phyloP scores from a whole-genome alignment of 2,888 invertebrate genomes.

The Xylota sylvarum region DNA sequence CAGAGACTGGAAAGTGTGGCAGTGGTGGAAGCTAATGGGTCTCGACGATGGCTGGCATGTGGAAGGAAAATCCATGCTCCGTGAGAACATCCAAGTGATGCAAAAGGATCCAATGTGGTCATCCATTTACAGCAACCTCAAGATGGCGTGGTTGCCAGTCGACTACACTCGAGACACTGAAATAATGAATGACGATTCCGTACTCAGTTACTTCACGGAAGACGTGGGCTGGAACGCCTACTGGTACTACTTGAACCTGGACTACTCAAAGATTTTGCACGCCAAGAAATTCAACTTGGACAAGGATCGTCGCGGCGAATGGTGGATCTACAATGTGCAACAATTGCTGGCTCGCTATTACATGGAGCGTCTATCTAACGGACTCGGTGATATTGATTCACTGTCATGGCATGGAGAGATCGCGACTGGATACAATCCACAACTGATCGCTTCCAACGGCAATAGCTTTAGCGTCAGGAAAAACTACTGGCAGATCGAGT shows the following conservation, averaged over 20 bases:
- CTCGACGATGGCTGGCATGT: conserved; percentile 80
- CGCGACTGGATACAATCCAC: conserved; percentile 88
- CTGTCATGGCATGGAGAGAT: conserved; percentile 86
- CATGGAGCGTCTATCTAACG: conserved; percentile 89
- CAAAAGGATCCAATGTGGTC: conserved; percentile 78
- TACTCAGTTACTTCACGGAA: conserved; percentile 89
- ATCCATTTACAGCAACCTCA: conserved; percentile 80
- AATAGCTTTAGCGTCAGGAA: conserved; percentile 88
- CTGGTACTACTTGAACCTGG: conserved; percentile 88
- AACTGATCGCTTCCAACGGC: conserved; percentile 88
- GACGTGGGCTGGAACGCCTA: conserved; percentile 88
- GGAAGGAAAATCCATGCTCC: conserved; percentile 80
- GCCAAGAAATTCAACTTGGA: conserved; percentile 85
- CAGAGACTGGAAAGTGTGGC: conserved; percentile 82
- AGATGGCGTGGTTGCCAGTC: conserved; percentile 84
- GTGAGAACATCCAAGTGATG: conserved; percentile 80
- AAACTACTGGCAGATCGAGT: conserved; percentile 86
- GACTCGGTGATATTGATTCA: conserved; percentile 86
- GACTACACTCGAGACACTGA: conserved; percentile 87
- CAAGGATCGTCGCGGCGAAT: conserved; percentile 88
- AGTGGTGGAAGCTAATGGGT: conserved; percentile 83
- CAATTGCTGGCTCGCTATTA: conserved; percentile 90
- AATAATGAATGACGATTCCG: conserved; percentile 86
- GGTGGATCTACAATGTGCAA: conserved; percentile 88
- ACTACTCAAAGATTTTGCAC: conserved; percentile 88